Conservation (phyloP, 2,113 vertebrate species). For the Lethenteron reissneri region DNA sequence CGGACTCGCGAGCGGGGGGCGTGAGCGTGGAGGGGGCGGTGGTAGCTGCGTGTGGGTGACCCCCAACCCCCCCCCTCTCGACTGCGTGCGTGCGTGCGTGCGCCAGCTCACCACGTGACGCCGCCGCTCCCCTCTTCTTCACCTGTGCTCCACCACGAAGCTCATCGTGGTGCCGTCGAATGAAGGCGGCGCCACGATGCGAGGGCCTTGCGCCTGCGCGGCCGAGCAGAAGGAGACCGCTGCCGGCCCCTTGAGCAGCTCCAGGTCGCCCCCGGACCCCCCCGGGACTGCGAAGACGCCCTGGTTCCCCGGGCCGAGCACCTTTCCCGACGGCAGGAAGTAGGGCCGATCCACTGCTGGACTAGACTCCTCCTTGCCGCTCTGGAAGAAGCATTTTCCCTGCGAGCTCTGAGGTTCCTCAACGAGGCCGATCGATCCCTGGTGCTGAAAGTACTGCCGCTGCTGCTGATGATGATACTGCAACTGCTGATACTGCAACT, state of each 20-base stretch:
- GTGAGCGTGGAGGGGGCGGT: too few species aligned
- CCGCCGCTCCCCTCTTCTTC: conserved; percentile 18
- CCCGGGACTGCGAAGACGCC: conserved; percentile 31
- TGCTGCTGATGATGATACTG: too few species aligned
- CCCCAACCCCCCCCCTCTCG: too few species aligned
- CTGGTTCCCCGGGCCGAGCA: not conserved
- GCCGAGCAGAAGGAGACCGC: conserved; percentile 33
- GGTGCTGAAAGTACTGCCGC: not conserved
- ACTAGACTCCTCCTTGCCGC: too few species aligned
- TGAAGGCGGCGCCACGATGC: conserved; percentile 64
- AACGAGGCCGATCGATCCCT: not conserved
- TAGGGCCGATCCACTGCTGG: not conserved
- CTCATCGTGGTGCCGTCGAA: conserved; percentile 95
- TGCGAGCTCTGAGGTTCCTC: too few species aligned
- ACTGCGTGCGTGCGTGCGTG: too few species aligned
- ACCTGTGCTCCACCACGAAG: conserved; percentile 85
- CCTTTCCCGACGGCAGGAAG: conserved; percentile 4
- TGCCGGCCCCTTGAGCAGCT: conserved; percentile 20
- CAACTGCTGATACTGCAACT: too few species aligned
- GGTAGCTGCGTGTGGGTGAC: too few species aligned
- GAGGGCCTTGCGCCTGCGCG: conserved; percentile 35
- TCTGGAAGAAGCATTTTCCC: too few species aligned
- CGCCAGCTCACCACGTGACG: too few species aligned
- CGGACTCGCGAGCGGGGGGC: too few species aligned
- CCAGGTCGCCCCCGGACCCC: conserved; percentile 32